Percentiles rank a stretch among this genome's conserved stretches.
phyloP scores from a whole-genome alignment of 2,888 invertebrate species.

The Lochmaea capreae region DNA sequence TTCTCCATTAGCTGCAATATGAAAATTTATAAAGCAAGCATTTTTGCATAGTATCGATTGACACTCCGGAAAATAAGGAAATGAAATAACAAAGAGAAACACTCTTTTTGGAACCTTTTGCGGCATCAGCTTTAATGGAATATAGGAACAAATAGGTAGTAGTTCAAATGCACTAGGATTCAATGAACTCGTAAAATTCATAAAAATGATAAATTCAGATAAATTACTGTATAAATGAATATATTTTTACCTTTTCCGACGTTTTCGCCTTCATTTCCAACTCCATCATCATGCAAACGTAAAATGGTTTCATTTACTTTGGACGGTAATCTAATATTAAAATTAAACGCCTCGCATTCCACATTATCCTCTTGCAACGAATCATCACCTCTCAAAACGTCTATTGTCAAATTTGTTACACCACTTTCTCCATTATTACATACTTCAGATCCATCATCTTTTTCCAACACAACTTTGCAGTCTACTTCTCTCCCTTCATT shows the following conservation, averaged over 20 bases:
- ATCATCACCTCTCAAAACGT: not conserved
- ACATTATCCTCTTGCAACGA: not conserved
- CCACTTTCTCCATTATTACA: conserved; percentile 17
- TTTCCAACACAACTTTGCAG: conserved; percentile 16
- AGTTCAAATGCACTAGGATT: no score
- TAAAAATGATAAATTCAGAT: no score
- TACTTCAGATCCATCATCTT: conserved; percentile 15
- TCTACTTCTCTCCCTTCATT: conserved; percentile 27
- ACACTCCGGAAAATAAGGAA: not conserved
- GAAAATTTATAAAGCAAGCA: no score
- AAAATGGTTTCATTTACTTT: not conserved
- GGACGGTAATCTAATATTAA: not conserved
- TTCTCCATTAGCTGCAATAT: not conserved
- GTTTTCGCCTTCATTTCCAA: not conserved
- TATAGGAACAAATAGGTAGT: no score
- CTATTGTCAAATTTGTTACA: not conserved
- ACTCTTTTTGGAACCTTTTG: no score
- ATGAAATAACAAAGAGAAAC: not conserved
- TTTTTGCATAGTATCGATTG: no score
- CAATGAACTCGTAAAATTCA: no score
- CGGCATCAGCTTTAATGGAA: no score
- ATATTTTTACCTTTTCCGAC: not conserved
- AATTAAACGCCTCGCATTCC: conserved; percentile 6
- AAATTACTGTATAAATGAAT: not conserved
- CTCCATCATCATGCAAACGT: not conserved